Evolutionary conservation across 2,113 vertebrate species (phyloP), one percentile per base, ranked within the genome.

Genomic region (Lethenteron reissneri): DNA sequence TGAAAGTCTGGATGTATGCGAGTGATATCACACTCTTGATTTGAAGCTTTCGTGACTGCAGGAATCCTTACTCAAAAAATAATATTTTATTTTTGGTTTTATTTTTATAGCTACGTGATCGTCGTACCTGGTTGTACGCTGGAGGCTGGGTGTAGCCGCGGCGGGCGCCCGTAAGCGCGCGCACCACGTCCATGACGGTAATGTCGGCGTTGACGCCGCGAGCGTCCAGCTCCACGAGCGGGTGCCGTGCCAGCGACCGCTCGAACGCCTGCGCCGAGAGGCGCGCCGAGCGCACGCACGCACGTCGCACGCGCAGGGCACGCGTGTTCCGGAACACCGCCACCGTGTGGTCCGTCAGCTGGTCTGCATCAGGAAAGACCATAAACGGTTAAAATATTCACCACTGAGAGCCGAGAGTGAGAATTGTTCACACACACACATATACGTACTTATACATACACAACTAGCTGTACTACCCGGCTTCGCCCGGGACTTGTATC

Each of bases 241-340:
- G 87, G 79, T 99, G 92, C 56, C 87, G 85, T 78, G 92, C 97
- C 70, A 99, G 84, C 1, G 89, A 88, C 73, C 87, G 88, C 77
- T 85, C 83, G 77, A 97, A 97, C 72, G 92, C 94, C 79, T 95
- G 90, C 0, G 94, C 88, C 0, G 92, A 97, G 77, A 99, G 97
- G 6, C 94, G 91, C 0, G 92, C 94, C 19, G 89, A 95, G 19
- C 88, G 89, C 78, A 99, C 87, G 71, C 88, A 95, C 72, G 94
- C 94, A 14, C 90, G 81, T 71, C 92, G 90, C 80, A 99, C 75
- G 9, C 94, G 85, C 78, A 99, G 84, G 75, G 82, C 81, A 77
- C 92, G 87, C 58, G 83, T 85, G 72, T 84, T 90, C 17, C 90
- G 83, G 79, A 99, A 99, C 70, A 99, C 87, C 57, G 89, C 90